Evolutionary conservation across 2,797 vertebrate species (phyloP), one percentile per base, ranked within the genome.

Genomic region (Sebastes kiyomatsui): DNA sequence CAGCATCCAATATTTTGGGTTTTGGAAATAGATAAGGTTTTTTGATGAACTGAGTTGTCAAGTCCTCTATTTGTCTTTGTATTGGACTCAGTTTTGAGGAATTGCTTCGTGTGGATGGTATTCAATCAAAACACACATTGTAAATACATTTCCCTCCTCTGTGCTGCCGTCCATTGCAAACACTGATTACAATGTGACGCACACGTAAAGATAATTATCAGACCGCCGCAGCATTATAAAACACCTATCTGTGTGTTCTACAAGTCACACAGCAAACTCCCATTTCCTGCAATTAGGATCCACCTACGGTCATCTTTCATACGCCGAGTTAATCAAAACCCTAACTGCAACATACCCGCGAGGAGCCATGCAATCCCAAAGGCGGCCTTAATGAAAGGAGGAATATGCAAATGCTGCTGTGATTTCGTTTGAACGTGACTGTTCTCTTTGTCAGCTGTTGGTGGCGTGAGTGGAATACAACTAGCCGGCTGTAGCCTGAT

Each of bases 321-420:
- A 38, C 62, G 16, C 5, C 0, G 46, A 70, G 67, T 79, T 79
- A 91, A 87, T 88, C 49, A 67, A 61, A 82, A 13, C 14, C 5
- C 58, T 59, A 71, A 69, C 83, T 73, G 72, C 23, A 74, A 72
- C 55, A 11, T 22, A 4, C 68, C 79, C 20, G 0, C 5, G 42
- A 74, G 73, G 73, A 54, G 49, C 14, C 0, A 20, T 4, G 46
- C 59, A 30, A 28, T 67, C 56, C 69, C 81, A 80, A 64, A 27
- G 68, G 61, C 20, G 1, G 54, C 54, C 6, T 58, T 76, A 87
- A 86, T 73, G 70, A 84, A 74, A 61, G 66, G 5, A 56, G 62
- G 49, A 69, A 82, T 33, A 87, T 88, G 86, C 67, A 82, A 87
- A 92, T 61, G 72, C 16, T 4, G 61, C 72, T 8, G 71, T 81